phyloP scores from a whole-genome alignment of 2,888 invertebrate genomes.

The Stenurella melanura region DNA sequence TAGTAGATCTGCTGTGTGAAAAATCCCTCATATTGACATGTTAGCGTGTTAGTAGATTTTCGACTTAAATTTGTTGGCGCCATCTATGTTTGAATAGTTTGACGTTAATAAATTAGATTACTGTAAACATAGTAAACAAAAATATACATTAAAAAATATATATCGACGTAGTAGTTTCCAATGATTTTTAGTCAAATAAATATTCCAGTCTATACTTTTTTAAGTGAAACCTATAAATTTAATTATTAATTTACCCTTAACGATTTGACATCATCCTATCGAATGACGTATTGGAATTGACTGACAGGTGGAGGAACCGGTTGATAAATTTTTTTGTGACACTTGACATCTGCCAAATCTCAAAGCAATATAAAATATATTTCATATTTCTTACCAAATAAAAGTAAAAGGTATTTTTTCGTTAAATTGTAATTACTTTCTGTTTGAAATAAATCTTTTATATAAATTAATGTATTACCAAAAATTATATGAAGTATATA shows the following conservation, averaged over 20 bases:
- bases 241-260: not conserved
- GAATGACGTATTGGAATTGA: not conserved
- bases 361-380: not conserved
- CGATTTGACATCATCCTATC: not conserved
- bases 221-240: no score
- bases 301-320: not conserved
- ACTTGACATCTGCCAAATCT: not conserved
- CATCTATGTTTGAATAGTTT: not conserved
- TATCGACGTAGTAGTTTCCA: no score
- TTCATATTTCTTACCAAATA: not conserved
- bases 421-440: not conserved
- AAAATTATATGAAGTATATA: slow-evolving; percentile 26
- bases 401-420: not conserved
- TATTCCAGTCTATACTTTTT: no score
- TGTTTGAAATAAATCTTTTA: not conserved
- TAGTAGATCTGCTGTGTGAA: not conserved
- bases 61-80: not conserved
- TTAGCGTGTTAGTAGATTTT: not conserved
- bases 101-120: not conserved
- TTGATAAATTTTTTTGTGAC: not conserved
- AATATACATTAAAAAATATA: no score
- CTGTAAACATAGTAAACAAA: no score
- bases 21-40: not conserved
- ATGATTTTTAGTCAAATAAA: no score
- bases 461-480: not conserved